A percentile compares a stretch with the other conserved stretches of the same genome.
phyloP scores from a whole-genome alignment of 2,113 vertebrate species.

The Megaptera novaeangliae region DNA sequence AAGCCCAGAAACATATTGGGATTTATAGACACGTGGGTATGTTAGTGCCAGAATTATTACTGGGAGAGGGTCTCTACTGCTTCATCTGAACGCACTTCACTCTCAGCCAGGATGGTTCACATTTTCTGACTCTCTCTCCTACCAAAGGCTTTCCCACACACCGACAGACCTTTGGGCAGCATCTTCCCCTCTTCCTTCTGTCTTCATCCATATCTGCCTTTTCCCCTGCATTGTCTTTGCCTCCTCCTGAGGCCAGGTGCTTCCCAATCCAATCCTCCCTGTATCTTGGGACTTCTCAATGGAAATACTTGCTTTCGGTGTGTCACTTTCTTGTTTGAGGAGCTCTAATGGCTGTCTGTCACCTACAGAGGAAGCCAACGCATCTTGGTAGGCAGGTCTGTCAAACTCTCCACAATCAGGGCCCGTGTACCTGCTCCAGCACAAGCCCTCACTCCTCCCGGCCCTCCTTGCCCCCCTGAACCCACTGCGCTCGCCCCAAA shows the following conservation, averaged over 20 bases:
- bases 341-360: background rate
- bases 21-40: background rate
- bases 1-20: background rate
- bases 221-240: background rate
- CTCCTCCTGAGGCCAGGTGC: background rate
- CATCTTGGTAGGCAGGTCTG: background rate
- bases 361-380: background rate
- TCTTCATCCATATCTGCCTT: background rate
- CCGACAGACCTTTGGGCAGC: no score
- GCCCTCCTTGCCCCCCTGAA: fast-evolving
- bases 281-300: background rate
- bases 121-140: background rate
- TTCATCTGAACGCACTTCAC: background rate
- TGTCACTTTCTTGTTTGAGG: background rate
- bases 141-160: background rate
- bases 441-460: background rate
- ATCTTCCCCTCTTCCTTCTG: background rate
- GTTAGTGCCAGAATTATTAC: background rate
- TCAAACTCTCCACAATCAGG: background rate
- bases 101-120: background rate
- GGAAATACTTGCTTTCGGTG: background rate
- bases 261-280: background rate
- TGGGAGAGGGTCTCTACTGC: background rate
- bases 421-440: background rate
- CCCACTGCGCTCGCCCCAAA: background rate